These are phyloP conservation scores for Biston betularia DNA, from an alignment of 2,888 invertebrate species.

Conservation along the genomic window DNA sequence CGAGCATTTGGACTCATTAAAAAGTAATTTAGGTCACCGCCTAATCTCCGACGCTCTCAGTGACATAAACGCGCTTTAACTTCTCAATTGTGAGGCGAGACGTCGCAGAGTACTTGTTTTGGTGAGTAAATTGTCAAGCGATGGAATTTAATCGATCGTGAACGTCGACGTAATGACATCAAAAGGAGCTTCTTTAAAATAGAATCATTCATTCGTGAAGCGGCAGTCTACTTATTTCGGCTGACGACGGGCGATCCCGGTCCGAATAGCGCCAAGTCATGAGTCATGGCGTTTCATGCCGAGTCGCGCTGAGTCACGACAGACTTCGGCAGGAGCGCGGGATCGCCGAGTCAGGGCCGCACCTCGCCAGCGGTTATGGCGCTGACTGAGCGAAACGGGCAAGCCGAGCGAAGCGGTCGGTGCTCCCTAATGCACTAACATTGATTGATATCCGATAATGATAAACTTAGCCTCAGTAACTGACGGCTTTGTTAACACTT, in stretches of 20 bases:
- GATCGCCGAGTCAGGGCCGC: conserved; percentile 66
- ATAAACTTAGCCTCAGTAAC: conserved; percentile 48
- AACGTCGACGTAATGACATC: conserved; percentile 63
- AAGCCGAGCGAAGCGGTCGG: conserved; percentile 46
- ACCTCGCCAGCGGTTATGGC: conserved; percentile 68
- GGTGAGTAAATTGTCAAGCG: conserved; percentile 46
- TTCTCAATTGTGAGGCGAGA: conserved; percentile 47
- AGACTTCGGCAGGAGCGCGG: conserved; percentile 60
- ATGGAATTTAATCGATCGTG: conserved; percentile 41
- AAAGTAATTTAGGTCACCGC: conserved; percentile 68
- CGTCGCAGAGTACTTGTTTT: conserved; percentile 42
- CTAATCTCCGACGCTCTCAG: conserved; percentile 54
- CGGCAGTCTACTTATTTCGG: conserved; percentile 81
- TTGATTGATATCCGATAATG: conserved; percentile 74
- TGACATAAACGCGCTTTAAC: conserved; percentile 43
- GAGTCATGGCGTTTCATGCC: conserved; percentile 62
- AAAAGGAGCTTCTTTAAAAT: conserved; percentile 67
- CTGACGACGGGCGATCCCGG: conserved; percentile 71
- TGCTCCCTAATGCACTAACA: conserved; percentile 68
- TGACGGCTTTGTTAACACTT: conserved; percentile 36
- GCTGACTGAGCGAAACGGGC: conserved; percentile 69
- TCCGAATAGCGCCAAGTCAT: conserved; percentile 71
- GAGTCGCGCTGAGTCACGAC: conserved; percentile 73
- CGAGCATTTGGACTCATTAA: conserved; percentile 64
- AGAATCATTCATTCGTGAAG: conserved; percentile 75